Base-by-base conservation (phyloP, 2,113 vertebrate species). In the Oreochromis niloticus region DNA sequence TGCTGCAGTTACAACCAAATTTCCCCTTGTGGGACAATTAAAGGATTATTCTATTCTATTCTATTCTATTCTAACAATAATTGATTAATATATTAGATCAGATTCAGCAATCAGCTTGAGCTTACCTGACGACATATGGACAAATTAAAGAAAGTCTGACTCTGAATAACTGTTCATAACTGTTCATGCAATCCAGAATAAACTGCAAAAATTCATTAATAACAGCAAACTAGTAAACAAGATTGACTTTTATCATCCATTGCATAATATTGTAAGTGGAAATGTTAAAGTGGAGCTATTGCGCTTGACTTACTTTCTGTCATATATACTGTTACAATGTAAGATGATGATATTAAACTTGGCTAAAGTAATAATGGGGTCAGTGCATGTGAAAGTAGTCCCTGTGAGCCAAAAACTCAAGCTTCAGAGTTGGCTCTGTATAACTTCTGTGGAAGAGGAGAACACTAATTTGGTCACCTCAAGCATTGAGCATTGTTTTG, bases 11-110 rank as follows among this genome's bases (percentile, higher is more conserved):
- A 27, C 27, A 27, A 27, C 27, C 27, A 27, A 27, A 27, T 27
- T 27, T 27, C 27, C 27, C 27, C 27, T 27, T 27, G 27, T 27
- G 27, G 27, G 27, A 27, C 27, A 27, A 27, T 27, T 27, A 27
- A 27, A 27, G 27, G 27, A 27, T 27, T 27, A 27, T 27, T 27
- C 27, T 27, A 27, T 27, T 27, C 24, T 27, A 27, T 27, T 27
- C 27, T 27, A 27, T 27, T 27, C 27, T 27, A 27, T 27, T 27
- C 27, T 73, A 46, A 46, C 13, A 27, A 46, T 16, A 46, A 73
- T 17, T 46, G 3, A 46, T 46, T 73, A 73, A 27, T 73, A 0
- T 0, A 1, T 73, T 2, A 27, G 1, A 43, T 71, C 12, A 43
- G 39, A 71, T 24, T 43, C n/a, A 71, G 1, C 27, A 71, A 43